These are phyloP conservation scores for Dryococelus australis DNA, from an alignment of 2,888 invertebrate genomes.

Conservation along the genomic window DNA sequence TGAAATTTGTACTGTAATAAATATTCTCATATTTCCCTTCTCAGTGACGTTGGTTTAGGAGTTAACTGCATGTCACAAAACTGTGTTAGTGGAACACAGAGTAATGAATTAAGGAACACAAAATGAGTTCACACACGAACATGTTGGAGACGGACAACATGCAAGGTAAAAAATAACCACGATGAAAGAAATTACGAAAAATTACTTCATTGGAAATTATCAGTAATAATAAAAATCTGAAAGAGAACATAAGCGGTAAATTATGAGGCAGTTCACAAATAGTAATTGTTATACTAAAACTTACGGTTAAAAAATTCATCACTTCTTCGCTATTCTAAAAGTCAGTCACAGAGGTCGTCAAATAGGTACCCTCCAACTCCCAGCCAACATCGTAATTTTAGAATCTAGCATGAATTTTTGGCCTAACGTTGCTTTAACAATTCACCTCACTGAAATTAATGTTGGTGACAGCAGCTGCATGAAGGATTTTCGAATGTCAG, in stretches of 20 bases:
- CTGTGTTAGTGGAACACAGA: neutral
- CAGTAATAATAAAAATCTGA: neutral
- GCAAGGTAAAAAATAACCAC: neutral
- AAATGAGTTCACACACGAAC: neutral
- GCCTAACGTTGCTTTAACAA: neutral
- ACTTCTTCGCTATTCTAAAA: neutral
- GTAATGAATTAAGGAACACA: neutral
- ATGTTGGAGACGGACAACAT: neutral
- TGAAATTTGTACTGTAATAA: neutral
- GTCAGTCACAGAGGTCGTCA: neutral
- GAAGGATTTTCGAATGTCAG: neutral
- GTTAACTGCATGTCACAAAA: neutral
- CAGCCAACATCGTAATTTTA: neutral
- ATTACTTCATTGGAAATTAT: neutral
- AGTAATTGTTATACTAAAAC: neutral
- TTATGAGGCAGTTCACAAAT: neutral
- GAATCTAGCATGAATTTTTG: neutral
- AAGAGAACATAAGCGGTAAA: neutral
- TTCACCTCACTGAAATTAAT: neutral
- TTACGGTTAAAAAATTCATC: neutral
- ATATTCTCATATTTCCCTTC: neutral
- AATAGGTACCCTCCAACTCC: neutral
- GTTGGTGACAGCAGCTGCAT: neutral
- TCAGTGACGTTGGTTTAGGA: neutral
- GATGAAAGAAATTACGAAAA: neutral